A percentile compares a stretch with the other conserved stretches of the same genome.
Evolutionary conservation across 2,888 invertebrate species (phyloP).

Genomic region (Hybos culiciformis): DNA sequence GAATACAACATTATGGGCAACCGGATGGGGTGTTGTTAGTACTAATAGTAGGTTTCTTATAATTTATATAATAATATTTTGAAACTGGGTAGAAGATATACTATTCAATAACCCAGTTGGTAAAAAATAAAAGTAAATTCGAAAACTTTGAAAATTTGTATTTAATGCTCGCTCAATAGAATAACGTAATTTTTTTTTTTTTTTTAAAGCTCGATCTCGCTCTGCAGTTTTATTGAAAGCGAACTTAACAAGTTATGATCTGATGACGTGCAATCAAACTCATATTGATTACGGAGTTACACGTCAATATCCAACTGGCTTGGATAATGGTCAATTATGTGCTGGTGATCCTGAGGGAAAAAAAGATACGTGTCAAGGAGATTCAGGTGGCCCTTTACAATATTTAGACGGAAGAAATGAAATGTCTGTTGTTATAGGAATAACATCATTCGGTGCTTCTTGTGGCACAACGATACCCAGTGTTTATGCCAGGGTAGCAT

Average conservation of each 20-base stretch:
- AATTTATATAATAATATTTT: too few relatives aligned
- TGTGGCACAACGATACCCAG: conserved; percentile 27
- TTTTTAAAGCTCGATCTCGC: conserved; percentile 12
- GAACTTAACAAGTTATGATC: conserved; percentile 17
- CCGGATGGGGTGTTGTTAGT: conserved; percentile 28
- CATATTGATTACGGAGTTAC: conserved; percentile 14
- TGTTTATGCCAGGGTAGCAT: conserved; percentile 28
- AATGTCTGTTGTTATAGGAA: conserved; percentile 23
- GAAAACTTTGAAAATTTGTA: too few relatives aligned
- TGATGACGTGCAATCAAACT: conserved; percentile 19
- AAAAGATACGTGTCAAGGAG: conserved; percentile 28
- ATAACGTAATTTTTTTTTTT: background rate
- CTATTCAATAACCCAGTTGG: too few relatives aligned
- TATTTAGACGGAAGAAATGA: conserved; percentile 20
- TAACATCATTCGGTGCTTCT: conserved; percentile 27
- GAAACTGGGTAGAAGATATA: too few relatives aligned
- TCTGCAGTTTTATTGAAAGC: conserved; percentile 24
- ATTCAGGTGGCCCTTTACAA: conserved; percentile 29
- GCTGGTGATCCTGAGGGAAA: conserved; percentile 15
- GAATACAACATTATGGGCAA: conserved; percentile 18
- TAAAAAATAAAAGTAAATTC: conserved; percentile 8
- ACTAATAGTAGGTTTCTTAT: conserved; percentile 19
- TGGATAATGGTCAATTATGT: conserved; percentile 15
- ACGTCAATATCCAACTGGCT: conserved; percentile 4
- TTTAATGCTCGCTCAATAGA: background rate